phyloP scores from a whole-genome alignment of 2,797 vertebrate genomes.

The Dendrocincla tyrannina region DNA sequence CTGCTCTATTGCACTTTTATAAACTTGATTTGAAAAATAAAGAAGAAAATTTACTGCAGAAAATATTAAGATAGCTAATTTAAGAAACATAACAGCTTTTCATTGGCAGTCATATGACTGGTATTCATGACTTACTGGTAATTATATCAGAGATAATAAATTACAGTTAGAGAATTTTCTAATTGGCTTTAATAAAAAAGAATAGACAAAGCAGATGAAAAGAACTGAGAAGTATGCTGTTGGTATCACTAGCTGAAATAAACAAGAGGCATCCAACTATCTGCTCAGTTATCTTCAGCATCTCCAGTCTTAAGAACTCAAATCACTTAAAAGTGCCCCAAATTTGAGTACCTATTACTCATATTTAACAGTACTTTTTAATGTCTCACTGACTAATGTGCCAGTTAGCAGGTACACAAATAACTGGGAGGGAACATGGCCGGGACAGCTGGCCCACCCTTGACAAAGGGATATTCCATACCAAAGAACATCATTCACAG shows the following conservation, averaged over 20 bases:
- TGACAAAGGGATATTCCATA: background rate
- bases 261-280: background rate
- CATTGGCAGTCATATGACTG: conserved; percentile 15
- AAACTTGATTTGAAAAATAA: conserved; percentile 36
- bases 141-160: conserved; percentile 54
- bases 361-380: background rate
- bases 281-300: background rate
- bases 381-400: background rate
- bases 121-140: conserved; percentile 43
- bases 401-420: background rate
- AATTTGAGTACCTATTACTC: background rate
- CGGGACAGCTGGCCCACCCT: too few relatives aligned
- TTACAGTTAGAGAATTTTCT: conserved; percentile 7
- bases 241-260: background rate
- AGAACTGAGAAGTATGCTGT: background rate
- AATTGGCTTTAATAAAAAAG: conserved; percentile 38
- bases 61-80: conserved; percentile 53
- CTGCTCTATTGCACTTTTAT: background rate
- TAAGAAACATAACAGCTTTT: conserved; percentile 54
- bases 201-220: conserved; percentile 30
- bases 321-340: background rate
- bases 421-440: background rate
- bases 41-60: conserved; percentile 8
- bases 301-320: background rate
- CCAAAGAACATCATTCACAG: background rate